A percentile compares a stretch with the other conserved stretches of the same genome.
Conservation (phyloP, 2,888 invertebrate species). For the Callyntrura sp. region DNA sequence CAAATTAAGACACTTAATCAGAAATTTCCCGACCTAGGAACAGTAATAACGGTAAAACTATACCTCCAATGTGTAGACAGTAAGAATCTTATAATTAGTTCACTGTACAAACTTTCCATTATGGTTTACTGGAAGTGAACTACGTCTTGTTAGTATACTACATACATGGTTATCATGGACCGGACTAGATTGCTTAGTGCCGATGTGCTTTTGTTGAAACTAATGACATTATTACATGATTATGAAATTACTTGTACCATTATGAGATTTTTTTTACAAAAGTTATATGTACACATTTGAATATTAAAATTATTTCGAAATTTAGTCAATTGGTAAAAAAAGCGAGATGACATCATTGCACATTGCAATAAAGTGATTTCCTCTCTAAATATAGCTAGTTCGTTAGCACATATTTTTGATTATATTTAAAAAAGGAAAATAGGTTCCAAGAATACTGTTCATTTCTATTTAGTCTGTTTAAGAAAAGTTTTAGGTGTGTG, state of each 20-base stretch:
- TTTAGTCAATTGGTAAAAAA: neutral
- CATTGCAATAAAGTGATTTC: neutral
- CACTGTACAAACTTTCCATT: neutral
- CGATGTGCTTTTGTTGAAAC: too few relatives aligned
- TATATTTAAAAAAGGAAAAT: neutral
- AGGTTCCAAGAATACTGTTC: conserved; percentile 16
- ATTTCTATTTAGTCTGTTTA: neutral
- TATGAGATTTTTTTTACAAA: neutral
- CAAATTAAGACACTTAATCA: neutral
- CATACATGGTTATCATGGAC: too few relatives aligned
- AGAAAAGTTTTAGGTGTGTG: neutral
- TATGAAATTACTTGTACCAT: neutral
- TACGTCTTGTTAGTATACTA: too few relatives aligned
- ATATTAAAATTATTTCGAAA: neutral
- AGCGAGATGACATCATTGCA: neutral
- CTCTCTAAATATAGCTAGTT: neutral
- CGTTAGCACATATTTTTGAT: neutral
- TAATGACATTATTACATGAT: too few relatives aligned
- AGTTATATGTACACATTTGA: neutral
- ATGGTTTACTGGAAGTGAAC: neutral
- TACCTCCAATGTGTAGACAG: too few relatives aligned
- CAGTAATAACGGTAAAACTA: neutral
- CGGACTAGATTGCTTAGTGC: too few relatives aligned
- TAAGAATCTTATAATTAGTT: too few relatives aligned
- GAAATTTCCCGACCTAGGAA: neutral